phyloP scores from a whole-genome alignment of 2,888 invertebrate species.

The Eurytoma californica region DNA sequence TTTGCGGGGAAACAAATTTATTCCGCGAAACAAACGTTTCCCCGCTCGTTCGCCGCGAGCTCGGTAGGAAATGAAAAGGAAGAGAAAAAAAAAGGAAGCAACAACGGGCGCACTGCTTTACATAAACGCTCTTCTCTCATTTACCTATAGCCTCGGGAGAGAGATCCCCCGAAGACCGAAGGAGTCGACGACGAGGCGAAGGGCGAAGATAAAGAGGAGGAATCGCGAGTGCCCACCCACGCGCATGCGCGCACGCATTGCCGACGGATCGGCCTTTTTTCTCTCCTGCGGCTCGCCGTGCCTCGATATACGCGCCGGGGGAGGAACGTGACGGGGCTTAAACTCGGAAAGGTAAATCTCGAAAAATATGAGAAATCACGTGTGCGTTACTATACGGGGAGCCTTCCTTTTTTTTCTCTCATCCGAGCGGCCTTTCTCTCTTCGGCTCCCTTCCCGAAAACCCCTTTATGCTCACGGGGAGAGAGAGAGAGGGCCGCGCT shows the following conservation, averaged over 20 bases:
- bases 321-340: slow-evolving; percentile 72
- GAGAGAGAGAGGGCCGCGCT: slow-evolving; percentile 63
- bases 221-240: slow-evolving; percentile 54
- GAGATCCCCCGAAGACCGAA: slow-evolving; percentile 28
- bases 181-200: slow-evolving; percentile 1
- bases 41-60: slow-evolving; percentile 5
- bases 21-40: slow-evolving; percentile 53
- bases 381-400: slow-evolving; percentile 6
- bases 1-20: slow-evolving; percentile 50
- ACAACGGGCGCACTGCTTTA: slow-evolving; percentile 55
- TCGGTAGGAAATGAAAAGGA: slow-evolving; percentile 24
- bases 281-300: not conserved
- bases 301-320: slow-evolving; percentile 27
- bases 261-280: not conserved
- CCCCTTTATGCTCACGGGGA: slow-evolving; percentile 68
- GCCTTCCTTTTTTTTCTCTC: slow-evolving; percentile 31
- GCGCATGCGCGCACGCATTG: slow-evolving; percentile 25
- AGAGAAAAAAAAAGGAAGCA: slow-evolving; percentile 26
- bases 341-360: slow-evolving; percentile 70
- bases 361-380: slow-evolving; percentile 74
- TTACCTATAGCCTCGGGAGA: slow-evolving; percentile 54
- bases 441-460: slow-evolving; percentile 56
- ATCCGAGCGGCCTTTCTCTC: slow-evolving; percentile 49
- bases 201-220: slow-evolving; percentile 33
- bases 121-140: slow-evolving; percentile 58